Base-by-base conservation (phyloP, 2,113 vertebrate genomes). In the Rynchops niger region DNA sequence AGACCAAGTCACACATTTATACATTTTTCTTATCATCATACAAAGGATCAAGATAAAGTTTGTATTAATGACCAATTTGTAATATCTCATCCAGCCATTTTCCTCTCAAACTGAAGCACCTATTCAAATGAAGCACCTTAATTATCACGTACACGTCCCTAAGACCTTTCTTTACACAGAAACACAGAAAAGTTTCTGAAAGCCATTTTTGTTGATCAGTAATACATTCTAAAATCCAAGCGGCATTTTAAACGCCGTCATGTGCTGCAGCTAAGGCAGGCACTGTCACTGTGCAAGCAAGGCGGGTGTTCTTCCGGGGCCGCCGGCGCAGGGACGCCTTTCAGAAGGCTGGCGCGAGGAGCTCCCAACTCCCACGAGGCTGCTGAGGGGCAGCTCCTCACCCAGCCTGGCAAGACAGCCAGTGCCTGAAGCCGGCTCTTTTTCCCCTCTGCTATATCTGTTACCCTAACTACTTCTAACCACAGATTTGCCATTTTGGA, bases 261-360 rank as follows among this genome's bases (percentile, higher is more conserved):
- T 12, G 27, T 36, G 45, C 72, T 26, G 73, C 56, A 23, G 90
- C 27, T 1, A 2, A 38, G 29, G 23, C 62, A 25, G 36, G 77
- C 27, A 2, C 1, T 1, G 23, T 1, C n/a, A 9, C 15, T 1
- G 17, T 2, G 80, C 27, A 9, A 53, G 58, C 77, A 23, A 16
- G 4, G 26, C 9, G 52, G 66, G 71, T 5, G 19, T 11, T 42
- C 15, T 5, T 5, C 30, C 55, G 3, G 23, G 9, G 45, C 45
- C 7, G 30, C 9, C 1, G 9, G 4, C 2, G 30, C 38, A 95
- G 89, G 91, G 93, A 93, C 93, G 92, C 81, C 94, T 94, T 77
- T 95, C 72, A 93, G 91, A 65, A 63, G 93, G 47, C 15, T 69
- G 86, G 86, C 86, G 94, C 7, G 40, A 27, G 89, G 81, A 67